Conservation (phyloP, 2,113 vertebrate genomes). For the Natator depressus region DNA sequence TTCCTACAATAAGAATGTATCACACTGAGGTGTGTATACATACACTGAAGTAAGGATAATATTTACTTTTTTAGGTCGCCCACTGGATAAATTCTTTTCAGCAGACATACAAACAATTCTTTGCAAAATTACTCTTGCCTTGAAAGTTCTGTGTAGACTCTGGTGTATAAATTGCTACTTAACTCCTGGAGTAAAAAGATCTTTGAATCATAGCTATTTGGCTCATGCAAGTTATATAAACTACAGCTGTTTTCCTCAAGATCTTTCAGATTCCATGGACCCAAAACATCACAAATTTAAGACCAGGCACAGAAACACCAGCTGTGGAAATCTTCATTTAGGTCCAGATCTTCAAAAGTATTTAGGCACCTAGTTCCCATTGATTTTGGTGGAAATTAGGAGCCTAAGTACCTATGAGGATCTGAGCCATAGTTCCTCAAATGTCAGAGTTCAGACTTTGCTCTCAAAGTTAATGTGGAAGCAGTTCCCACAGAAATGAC, state of each 20-base stretch:
- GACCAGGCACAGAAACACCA: not conserved
- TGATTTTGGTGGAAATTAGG: not conserved
- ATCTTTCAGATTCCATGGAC: not conserved
- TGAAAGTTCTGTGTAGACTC: not conserved
- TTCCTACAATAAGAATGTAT: not conserved
- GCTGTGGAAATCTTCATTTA: not conserved
- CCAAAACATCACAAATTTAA: conserved; percentile 6
- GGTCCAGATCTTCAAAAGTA: not conserved
- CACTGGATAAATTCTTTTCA: not conserved
- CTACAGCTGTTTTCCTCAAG: not conserved
- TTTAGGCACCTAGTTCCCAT: not conserved
- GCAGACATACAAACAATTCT: not conserved
- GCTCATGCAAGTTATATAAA: not conserved
- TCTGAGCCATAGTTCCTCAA: not conserved
- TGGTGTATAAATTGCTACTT: not conserved
- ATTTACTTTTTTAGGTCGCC: not conserved
- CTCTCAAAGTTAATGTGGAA: not conserved
- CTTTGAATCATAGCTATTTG: accelerated
- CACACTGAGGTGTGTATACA: not conserved
- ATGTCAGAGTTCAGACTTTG: not conserved
- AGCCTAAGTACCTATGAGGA: not conserved
- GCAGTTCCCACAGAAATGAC: not conserved
- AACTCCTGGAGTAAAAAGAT: not conserved
- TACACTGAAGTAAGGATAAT: not conserved
- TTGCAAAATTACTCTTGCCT: not conserved